Conservation (phyloP, 1,140 invertebrate species). For the Eumeta japonica region DNA sequence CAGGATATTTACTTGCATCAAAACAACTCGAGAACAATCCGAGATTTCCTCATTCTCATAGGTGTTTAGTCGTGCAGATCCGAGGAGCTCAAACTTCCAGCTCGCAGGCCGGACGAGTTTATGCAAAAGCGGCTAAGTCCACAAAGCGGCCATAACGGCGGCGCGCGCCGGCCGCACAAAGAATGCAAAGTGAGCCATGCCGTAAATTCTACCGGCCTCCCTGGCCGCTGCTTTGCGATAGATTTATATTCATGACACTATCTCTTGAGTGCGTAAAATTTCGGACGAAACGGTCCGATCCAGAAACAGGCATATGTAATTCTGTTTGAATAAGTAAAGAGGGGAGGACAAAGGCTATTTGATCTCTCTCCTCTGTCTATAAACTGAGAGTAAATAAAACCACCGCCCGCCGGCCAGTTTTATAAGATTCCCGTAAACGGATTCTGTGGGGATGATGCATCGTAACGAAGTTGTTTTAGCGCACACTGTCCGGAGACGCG, state of each 20-base stretch:
- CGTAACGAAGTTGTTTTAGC: too few species aligned
- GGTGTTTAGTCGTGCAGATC: too few species aligned
- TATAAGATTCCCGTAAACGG: conserved; percentile 46
- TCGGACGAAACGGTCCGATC: conserved; percentile 52
- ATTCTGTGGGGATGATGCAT: conserved; percentile 32
- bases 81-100: too few species aligned
- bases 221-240: conserved; percentile 48
- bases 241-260: conserved; percentile 58
- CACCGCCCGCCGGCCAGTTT: conserved; percentile 34
- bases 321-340: conserved; percentile 57
- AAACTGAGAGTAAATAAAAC: conserved; percentile 42
- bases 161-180: conserved; percentile 38
- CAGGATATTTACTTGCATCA: too few species aligned
- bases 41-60: too few species aligned
- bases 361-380: conserved; percentile 39
- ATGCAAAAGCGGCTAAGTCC: conserved; percentile 50
- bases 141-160: conserved; percentile 52
- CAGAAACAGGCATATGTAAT: conserved; percentile 55
- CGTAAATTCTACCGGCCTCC: conserved; percentile 46
- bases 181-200: conserved; percentile 53
- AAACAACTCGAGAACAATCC: too few species aligned
- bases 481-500: too few species aligned
- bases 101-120: too few species aligned
- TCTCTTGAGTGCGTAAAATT: conserved; percentile 51
- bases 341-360: conserved; percentile 53